Evolutionary conservation across 2,113 vertebrate species (phyloP), one percentile per base, ranked within the genome.

Genomic region (Eurystomus gularis): DNA sequence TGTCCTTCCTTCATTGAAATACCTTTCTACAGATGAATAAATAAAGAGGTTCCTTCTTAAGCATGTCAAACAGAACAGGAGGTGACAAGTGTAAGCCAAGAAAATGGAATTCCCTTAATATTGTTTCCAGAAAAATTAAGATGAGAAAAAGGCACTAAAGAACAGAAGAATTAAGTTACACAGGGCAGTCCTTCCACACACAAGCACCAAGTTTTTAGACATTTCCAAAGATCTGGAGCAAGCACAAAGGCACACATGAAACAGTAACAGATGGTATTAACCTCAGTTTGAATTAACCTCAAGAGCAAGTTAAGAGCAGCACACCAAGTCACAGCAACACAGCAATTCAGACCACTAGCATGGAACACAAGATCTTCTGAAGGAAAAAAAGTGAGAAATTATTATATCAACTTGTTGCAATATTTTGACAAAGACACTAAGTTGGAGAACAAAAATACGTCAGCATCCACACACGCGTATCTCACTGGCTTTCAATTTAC

Each of bases 21-120:
- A 42, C 51, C 85, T 88, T 49, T 86, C 69, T 17, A 90, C 51
- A 93, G 87, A 86, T 78, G 66, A 86, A 83, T 71, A 93, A 94
- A 94, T 60, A 88, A 71, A 82, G 44, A 88, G 20, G n/a, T 75
- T 95, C 52, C 66, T 85, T 94, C 71, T 64, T 44, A 79, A 85
- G 79, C 58, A 52, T 81, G 93, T 80, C 76, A 93, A 65, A 46
- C 24, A 86, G 73, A 86, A 48, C 72, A 88, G 70, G n/a, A 85
- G 73, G 46, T 49, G 48, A 65, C 70, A 82, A 73, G 61, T 17
- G 49, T 9, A 86, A 95, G 87, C 77, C 85, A 94, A 90, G 83
- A 68, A 93, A 95, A 61, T 17, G 5, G 3, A 79, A 82, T 52
- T 65, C 44, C 26, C 93, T 92, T 69, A 68, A 54, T 48, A 35